Conservation (phyloP, 2,888 invertebrate species). For the Lomographa bimaculata region DNA sequence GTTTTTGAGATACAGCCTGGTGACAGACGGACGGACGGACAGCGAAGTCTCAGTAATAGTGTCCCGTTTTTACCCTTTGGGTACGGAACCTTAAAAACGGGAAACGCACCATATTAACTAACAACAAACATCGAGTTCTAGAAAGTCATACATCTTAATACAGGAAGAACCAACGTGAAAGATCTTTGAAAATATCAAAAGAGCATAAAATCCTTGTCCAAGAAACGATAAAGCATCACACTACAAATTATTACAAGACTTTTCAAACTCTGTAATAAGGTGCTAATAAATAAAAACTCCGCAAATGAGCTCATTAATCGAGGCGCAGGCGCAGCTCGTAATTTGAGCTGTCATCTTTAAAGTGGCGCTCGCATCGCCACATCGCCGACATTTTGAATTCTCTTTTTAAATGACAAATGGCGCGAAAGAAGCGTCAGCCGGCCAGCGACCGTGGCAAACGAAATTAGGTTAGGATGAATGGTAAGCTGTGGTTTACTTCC, state of each 20-base stretch:
- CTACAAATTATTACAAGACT: constrained; percentile 27
- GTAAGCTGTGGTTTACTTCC: constrained; percentile 5
- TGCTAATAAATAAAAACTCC: constrained; percentile 67
- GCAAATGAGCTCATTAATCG: constrained; percentile 76
- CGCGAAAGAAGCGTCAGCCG: constrained; percentile 31
- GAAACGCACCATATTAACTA: too few species aligned
- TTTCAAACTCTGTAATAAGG: constrained; percentile 47
- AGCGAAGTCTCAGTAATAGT: too few species aligned
- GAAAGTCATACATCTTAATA: too few species aligned
- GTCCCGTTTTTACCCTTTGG: too few species aligned
- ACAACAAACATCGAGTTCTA: too few species aligned
- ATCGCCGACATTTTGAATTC: constrained; percentile 43
- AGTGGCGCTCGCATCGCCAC: constrained; percentile 44
- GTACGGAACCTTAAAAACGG: too few species aligned
- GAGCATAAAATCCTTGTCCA: constrained; percentile 15
- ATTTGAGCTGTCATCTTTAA: constrained; percentile 66
- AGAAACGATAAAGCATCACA: constrained; percentile 20
- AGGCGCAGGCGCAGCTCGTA: constrained; percentile 54
- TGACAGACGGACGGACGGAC: too few species aligned
- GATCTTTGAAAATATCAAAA: constrained; percentile 5
- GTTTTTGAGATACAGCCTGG: too few species aligned
- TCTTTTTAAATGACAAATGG: constrained; percentile 47
- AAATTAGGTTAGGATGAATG: constrained; percentile 19
- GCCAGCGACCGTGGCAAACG: constrained; percentile 22
- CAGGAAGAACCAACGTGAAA: neutral